Percentiles rank a stretch among this genome's conserved stretches.
phyloP scores from a whole-genome alignment of 2,113 vertebrate species.

The Oplegnathus fasciatus region DNA sequence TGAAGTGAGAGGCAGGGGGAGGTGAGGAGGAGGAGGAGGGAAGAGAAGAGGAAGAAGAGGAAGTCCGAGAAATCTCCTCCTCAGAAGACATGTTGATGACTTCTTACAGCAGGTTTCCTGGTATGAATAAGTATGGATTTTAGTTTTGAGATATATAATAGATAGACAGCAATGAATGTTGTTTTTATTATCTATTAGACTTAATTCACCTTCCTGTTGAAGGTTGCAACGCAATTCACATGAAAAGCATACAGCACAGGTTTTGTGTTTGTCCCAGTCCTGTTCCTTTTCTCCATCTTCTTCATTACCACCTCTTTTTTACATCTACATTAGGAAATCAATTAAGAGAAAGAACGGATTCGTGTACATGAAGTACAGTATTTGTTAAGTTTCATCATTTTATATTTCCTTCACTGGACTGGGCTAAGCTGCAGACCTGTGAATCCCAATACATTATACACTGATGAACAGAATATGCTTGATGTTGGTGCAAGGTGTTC shows the following conservation, averaged over 20 bases:
- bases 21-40: constrained; percentile 22
- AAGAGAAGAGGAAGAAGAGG: constrained; percentile 18
- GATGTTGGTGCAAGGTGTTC: background rate
- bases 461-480: background rate
- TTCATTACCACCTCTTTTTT: background rate
- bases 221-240: too few relatives aligned
- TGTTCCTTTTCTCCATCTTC: background rate
- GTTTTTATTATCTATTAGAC: background rate
- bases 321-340: too few relatives aligned
- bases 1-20: constrained; percentile 56
- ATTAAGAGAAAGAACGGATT: background rate
- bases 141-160: background rate
- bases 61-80: constrained; percentile 51
- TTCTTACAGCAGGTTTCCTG: constrained; percentile 38
- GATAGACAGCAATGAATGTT: background rate
- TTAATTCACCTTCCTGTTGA: background rate
- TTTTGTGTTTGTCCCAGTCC: background rate
- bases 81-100: constrained; percentile 65
- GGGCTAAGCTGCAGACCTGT: background rate
- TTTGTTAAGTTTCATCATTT: background rate
- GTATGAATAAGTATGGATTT: background rate
- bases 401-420: background rate
- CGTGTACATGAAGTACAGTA: background rate
- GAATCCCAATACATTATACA: background rate
- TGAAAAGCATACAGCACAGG: too few relatives aligned